phyloP scores from a whole-genome alignment of 2,888 invertebrate species.

The Cheilosia soror region DNA sequence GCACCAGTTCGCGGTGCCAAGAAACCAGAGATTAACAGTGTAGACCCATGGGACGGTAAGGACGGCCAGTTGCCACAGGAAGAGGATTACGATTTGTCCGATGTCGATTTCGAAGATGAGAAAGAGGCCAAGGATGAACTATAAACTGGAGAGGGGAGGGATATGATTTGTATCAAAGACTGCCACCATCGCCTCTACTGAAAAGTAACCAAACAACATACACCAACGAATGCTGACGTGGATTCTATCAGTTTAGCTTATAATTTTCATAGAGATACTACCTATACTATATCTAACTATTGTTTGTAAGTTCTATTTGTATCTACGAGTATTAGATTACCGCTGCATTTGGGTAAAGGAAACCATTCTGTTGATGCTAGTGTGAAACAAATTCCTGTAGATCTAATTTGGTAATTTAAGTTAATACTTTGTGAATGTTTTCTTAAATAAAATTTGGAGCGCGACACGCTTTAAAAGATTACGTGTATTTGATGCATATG shows the following conservation, averaged over 20 bases:
- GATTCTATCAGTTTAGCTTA: constrained; percentile 12
- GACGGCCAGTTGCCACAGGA: constrained; percentile 92
- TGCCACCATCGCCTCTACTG: constrained; percentile 55
- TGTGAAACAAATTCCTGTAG: constrained; percentile 26
- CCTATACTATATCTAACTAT: constrained; percentile 6
- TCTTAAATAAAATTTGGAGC: too few species aligned
- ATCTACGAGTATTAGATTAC: constrained; percentile 10
- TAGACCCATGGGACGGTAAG: constrained; percentile 96
- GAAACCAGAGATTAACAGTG: constrained; percentile 88
- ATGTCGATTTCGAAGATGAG: constrained; percentile 92
- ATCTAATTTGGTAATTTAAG: too few species aligned
- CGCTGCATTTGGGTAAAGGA: constrained; percentile 21
- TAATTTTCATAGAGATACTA: constrained; percentile 7
- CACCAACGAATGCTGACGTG: constrained; percentile 11
- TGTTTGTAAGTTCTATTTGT: constrained; percentile 28
- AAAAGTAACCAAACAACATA: constrained; percentile 24
- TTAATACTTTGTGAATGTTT: too few species aligned
- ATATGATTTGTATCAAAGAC: constrained; percentile 59
- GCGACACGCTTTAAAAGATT: background rate
- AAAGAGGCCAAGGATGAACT: constrained; percentile 85
- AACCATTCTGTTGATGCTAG: constrained; percentile 19
- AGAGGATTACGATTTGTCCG: constrained; percentile 96
- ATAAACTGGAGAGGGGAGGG: constrained; percentile 69
- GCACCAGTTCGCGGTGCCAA: constrained; percentile 93
- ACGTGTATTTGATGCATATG: background rate